Base-by-base conservation (phyloP, 2,113 vertebrate species). In the Scomber colias region DNA sequence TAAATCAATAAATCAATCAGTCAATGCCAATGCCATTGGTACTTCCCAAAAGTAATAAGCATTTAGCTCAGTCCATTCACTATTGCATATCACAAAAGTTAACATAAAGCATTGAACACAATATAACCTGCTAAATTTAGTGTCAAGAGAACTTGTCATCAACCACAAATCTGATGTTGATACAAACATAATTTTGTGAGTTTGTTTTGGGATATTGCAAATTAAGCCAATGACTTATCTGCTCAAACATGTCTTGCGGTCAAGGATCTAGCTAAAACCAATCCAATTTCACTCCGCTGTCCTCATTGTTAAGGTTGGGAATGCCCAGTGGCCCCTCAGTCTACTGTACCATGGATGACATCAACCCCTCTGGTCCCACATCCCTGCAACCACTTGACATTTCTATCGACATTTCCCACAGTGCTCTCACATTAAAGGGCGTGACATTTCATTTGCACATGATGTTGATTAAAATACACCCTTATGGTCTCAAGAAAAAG, bases 331-430 rank as follows among this genome's bases (percentile, higher is more conserved):
- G 94, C 93, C 84, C 81, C 71, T 79, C 75, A 66, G 81, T 87
- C 81, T 83, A 90, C 92, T 91, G 86, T 92, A 92, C 93, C 93
- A 84, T 83, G 71, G 90, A 90, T 93, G 94, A 91, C 92, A 94
- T 94, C 94, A 90, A 86, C 90, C 90, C 90, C 90, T 83, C 87
- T 90, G 89, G 90, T 92, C 89, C 87, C 88, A 91, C 87, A 93
- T 94, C 92, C 93, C 94, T 90, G 91, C 90, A 94, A 94, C 92
- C 93, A 93, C 95, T 95, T 95, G 94, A 95, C 95, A 95, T 95
- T 95, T 95, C 92, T 95, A 94, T 94, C 92, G 92, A 95, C 94
- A 95, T 95, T 95, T 95, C 93, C 94, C 93, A 93, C 89, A 92
- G 92, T 94, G 92, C 94, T 93, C 91, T 92, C 89, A 92, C 92